Conservation (phyloP, 2,888 invertebrate genomes). For the Drosophila silvestris region DNA sequence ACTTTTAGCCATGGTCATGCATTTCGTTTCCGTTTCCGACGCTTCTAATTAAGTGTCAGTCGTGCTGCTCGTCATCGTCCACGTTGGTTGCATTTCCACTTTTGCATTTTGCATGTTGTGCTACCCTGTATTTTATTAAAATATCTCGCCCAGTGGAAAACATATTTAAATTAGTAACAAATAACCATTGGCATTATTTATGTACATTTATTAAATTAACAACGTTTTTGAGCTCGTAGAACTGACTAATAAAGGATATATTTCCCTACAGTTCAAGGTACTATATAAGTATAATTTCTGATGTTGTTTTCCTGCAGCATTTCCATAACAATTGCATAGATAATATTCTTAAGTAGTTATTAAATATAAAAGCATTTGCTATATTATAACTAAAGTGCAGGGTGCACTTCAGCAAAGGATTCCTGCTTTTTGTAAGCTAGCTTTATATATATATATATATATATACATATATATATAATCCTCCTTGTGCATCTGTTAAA, state of each 20-base stretch:
- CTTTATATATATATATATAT: background rate
- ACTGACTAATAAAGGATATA: background rate
- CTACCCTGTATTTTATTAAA: conserved; percentile 13
- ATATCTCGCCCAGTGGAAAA: background rate
- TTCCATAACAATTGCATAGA: background rate
- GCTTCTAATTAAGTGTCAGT: conserved; percentile 76
- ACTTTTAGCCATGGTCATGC: conserved; percentile 56
- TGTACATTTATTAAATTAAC: background rate
- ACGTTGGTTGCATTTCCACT: conserved; percentile 25
- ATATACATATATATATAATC: background rate
- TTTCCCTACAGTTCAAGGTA: background rate
- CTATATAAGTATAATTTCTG: background rate
- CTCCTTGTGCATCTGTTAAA: conserved; percentile 51
- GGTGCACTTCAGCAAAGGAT: background rate
- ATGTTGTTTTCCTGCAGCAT: background rate
- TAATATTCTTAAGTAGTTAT: background rate
- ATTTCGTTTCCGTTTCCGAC: conserved; percentile 72
- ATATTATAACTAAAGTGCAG: background rate
- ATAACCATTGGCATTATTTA: background rate
- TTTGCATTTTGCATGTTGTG: conserved; percentile 26
- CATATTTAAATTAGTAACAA: background rate
- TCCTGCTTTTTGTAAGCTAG: conserved; percentile 15
- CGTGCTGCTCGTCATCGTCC: conserved; percentile 51
- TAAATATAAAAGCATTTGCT: background rate
- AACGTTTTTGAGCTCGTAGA: background rate